A percentile compares a stretch with the other conserved stretches of the same genome.
Conservation (phyloP, 2,888 invertebrate genomes). For the Mythimna albipuncta region DNA sequence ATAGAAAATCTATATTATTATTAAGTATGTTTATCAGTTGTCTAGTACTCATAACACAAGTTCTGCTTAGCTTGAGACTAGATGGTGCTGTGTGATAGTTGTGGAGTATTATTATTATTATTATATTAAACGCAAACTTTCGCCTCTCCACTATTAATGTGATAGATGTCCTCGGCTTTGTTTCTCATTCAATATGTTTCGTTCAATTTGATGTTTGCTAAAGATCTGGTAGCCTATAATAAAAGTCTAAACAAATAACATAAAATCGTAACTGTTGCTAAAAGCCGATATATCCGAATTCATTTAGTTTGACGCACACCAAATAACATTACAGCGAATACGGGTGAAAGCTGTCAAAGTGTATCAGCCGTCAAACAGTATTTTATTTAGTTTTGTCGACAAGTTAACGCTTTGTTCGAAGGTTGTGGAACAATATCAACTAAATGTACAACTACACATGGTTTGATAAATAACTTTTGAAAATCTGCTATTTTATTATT, state of each 20-base stretch:
- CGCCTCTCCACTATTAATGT: no score
- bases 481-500: no score
- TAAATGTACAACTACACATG: neutral
- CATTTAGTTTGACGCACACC: slow-evolving; percentile 26
- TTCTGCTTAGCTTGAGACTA: no score
- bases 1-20: no score
- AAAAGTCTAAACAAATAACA: slow-evolving; percentile 16
- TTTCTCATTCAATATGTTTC: neutral
- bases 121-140: no score
- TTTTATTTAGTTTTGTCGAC: slow-evolving; percentile 34
- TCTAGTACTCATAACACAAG: no score
- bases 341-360: slow-evolving; percentile 32
- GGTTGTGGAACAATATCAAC: slow-evolving; percentile 20
- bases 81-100: no score
- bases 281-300: slow-evolving; percentile 21
- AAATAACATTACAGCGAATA: slow-evolving; percentile 33
- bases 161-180: no score
- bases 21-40: no score
- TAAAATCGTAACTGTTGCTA: slow-evolving; percentile 11
- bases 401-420: slow-evolving; percentile 32
- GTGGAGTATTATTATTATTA: no score
- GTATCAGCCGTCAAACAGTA: slow-evolving; percentile 49
- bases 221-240: slow-evolving; percentile 1
- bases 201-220: neutral
- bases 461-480: neutral